Conservation (phyloP, 2,797 vertebrate genomes). For the Scolopax rusticola region DNA sequence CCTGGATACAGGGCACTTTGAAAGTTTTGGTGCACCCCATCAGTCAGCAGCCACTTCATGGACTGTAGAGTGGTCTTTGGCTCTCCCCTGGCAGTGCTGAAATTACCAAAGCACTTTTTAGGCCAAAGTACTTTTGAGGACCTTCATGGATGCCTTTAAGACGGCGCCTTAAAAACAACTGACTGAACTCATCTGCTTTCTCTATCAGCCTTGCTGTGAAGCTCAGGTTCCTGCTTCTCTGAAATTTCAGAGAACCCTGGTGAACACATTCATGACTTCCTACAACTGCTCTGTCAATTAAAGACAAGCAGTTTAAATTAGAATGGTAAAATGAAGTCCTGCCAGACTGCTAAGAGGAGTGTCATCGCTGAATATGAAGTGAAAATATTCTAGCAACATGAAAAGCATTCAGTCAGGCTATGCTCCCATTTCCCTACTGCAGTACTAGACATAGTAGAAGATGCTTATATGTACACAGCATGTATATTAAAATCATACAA, state of each 20-base stretch:
- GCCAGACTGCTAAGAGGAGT: neutral
- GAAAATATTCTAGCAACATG: neutral
- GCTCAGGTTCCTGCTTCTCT: neutral
- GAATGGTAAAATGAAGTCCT: neutral
- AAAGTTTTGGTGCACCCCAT: neutral
- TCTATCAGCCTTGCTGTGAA: neutral
- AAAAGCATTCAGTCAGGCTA: neutral
- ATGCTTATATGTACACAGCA: neutral
- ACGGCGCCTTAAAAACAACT: accelerated
- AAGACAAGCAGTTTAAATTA: neutral
- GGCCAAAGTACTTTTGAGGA: neutral
- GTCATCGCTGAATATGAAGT: accelerated
- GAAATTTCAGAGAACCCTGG: neutral
- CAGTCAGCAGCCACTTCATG: neutral
- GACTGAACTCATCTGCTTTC: neutral
- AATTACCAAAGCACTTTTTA: neutral
- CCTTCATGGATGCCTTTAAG: neutral
- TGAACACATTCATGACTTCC: neutral
- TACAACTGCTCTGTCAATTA: neutral
- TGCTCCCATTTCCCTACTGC: neutral
- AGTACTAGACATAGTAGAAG: neutral
- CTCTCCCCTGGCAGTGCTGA: too few relatives aligned
- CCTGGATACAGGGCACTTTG: neutral
- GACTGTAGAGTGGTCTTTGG: neutral
- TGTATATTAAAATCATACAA: neutral